phyloP scores from a whole-genome alignment of 1,140 invertebrate genomes.

The Lutraria rhynchaena region DNA sequence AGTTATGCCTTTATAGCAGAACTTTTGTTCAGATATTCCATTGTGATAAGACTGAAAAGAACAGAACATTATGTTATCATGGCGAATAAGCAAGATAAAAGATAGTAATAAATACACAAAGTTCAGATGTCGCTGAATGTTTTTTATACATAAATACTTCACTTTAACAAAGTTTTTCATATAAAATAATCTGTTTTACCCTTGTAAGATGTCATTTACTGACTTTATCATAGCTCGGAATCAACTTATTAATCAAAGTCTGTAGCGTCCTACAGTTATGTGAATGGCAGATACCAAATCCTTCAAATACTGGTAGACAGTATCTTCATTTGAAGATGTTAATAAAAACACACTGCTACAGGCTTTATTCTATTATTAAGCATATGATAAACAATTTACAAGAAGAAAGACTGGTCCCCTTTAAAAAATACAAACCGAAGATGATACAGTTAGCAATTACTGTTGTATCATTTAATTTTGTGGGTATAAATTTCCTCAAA shows the following conservation, averaged over 20 bases:
- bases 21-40: conserved; percentile 30
- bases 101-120: conserved; percentile 54
- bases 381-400: no score
- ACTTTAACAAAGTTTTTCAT: conserved; percentile 23
- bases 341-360: no score
- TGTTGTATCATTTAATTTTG: no score
- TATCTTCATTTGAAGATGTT: no score
- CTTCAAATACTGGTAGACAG: no score
- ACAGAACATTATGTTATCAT: conserved; percentile 49
- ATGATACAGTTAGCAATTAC: no score
- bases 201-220: conserved; percentile 33
- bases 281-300: background rate
- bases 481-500: no score
- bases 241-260: conserved; percentile 34
- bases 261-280: conserved; percentile 12
- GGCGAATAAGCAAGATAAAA: conserved; percentile 34
- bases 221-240: conserved; percentile 14
- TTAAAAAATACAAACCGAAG: no score
- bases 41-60: conserved; percentile 29
- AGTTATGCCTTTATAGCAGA: conserved; percentile 48
- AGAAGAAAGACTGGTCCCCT: no score
- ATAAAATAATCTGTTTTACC: conserved; percentile 25
- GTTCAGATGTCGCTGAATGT: conserved; percentile 40
- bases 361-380: no score
- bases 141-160: conserved; percentile 44